Evolutionary conservation across 2,797 vertebrate species (phyloP), one percentile per base, ranked within the genome.

Genomic region (Chromobotia macracanthus): DNA sequence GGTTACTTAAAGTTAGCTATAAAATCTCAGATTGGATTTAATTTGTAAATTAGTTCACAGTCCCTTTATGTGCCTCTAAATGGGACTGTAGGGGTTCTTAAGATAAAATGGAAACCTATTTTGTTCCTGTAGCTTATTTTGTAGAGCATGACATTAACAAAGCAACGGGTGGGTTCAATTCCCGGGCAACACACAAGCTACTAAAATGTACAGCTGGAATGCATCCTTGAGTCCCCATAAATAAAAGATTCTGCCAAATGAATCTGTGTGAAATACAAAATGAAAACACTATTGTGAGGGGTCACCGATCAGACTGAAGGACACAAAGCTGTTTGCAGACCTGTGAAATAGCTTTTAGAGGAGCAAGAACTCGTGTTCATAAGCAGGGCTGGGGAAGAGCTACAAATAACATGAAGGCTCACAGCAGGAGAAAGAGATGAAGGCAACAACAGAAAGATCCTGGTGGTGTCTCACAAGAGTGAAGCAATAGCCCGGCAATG

Each of bases 401-500:
- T 72, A 44, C 31, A 71, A 79, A 79, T 55, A 79, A 79, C 60
- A 65, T 31, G 60, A 56, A 72, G 41, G 23, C 2, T 4, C 68
- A 48, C 69, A 72, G 68, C 38, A 11, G 60, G 68, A 48, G 8
- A 35, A 55, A 35, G 38, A 11, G 13, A 28, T 23, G n/a, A 38
- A 65, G 46, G 16, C 38, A 46, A 31, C 67, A 78, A 58, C 58
- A 72, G 51, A 28, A 28, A 72, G 35, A 79, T 79, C 18, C 44
- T 19, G 31, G 19, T 7, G 11, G 64, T 25, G 35, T 19, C 50
- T 51, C 16, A 21, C 1, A 15, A 77, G 13, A 69, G 56, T 21
- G 23, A 60, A 72, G 68, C 58, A 65, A 79, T 63, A 41, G 15
- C 44, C 12, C 60, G 25, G 25, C 53, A 77, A 70, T 6, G 3